These are phyloP conservation scores for Cloeon dipterum DNA, from an alignment of 2,888 invertebrate species.

Conservation along the genomic window DNA sequence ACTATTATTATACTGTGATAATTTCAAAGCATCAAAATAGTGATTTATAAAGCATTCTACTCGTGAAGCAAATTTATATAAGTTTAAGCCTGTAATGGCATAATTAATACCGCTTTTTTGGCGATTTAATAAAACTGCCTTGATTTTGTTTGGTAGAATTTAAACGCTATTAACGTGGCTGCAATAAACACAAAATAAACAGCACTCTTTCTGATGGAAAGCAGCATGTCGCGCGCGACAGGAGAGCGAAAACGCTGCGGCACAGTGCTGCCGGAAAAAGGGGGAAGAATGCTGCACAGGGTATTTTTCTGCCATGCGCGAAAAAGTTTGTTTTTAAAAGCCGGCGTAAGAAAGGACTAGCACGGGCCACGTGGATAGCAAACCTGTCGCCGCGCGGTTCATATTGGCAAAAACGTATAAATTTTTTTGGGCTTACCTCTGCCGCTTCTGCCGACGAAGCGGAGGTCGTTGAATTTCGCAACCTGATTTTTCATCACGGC, in stretches of 20 bases:
- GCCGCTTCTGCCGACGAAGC: slow-evolving; percentile 96
- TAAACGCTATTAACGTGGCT: too few species aligned
- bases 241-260: background rate
- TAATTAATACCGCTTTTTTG: too few species aligned
- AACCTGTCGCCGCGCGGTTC: slow-evolving; percentile 3
- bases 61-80: too few species aligned
- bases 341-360: slow-evolving; percentile 4
- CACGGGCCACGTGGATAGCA: slow-evolving; percentile 1
- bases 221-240: background rate
- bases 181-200: too few species aligned
- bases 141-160: too few species aligned
- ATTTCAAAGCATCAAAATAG: too few species aligned
- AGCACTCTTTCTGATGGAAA: too few species aligned
- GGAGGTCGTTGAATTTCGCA: slow-evolving; percentile 94
- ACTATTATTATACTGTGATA: too few species aligned
- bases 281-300: slow-evolving; percentile 1
- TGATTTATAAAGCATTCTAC: too few species aligned
- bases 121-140: too few species aligned
- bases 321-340: slow-evolving; percentile 9
- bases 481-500: slow-evolving; percentile 97
- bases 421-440: slow-evolving; percentile 57
- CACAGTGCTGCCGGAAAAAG: background rate
- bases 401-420: background rate
- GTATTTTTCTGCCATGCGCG: slow-evolving; percentile 10
- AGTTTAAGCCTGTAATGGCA: too few species aligned